These are phyloP conservation scores for Andrena haemorrhoa DNA, from an alignment of 2,888 invertebrate genomes.

Conservation along the genomic window DNA sequence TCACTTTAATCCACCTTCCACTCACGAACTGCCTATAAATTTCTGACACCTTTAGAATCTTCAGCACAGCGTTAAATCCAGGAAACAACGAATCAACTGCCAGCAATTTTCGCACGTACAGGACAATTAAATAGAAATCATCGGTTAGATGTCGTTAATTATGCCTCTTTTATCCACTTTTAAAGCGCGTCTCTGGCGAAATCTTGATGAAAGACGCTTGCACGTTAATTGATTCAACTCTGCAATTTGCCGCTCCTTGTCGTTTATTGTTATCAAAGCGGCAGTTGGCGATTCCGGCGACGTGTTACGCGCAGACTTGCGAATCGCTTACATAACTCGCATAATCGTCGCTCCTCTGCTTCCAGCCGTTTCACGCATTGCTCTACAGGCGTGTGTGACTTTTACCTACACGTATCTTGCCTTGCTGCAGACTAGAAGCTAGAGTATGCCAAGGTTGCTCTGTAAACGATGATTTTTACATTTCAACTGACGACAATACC, in stretches of 20 bases:
- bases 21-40: too few relatives aligned
- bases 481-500: constrained; percentile 20
- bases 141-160: not conserved
- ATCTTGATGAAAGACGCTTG: not conserved
- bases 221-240: constrained; percentile 19
- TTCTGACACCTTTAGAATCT: too few relatives aligned
- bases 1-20: too few relatives aligned
- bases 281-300: constrained; percentile 29
- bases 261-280: constrained; percentile 42
- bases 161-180: not conserved
- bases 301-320: constrained; percentile 45
- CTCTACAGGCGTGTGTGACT: constrained; percentile 36
- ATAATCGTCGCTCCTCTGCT: constrained; percentile 57
- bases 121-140: not conserved
- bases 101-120: not conserved
- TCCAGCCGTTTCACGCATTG: constrained; percentile 43
- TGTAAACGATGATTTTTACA: constrained; percentile 60
- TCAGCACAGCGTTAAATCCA: too few relatives aligned
- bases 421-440: constrained; percentile 67
- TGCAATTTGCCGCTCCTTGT: constrained; percentile 7
- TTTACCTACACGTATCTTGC: constrained; percentile 60
- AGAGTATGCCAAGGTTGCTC: constrained; percentile 76
- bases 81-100: not conserved
- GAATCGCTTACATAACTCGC: constrained; percentile 69
- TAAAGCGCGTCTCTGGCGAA: not conserved